Conservation (phyloP, 1,140 invertebrate species). For the Rhopalosiphum maidis region DNA sequence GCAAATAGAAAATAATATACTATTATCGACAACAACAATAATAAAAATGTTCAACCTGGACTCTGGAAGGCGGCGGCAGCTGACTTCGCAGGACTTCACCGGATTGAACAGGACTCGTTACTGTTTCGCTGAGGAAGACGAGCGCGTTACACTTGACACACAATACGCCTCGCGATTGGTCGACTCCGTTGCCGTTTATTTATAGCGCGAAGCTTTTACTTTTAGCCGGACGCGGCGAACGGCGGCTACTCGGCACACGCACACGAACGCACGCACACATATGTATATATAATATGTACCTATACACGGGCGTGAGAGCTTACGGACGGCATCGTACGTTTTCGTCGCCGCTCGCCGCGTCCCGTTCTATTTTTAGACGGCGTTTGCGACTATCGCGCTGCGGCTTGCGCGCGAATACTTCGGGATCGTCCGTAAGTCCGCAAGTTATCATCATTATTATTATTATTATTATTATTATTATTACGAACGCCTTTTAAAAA, state of each 20-base stretch:
- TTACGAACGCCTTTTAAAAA: no score
- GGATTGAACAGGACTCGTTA: slow-evolving; percentile 40
- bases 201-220: slow-evolving; percentile 48
- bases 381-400: neutral
- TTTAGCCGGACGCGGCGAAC: slow-evolving; percentile 35
- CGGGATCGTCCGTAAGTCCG: neutral
- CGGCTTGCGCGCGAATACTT: neutral
- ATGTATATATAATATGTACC: neutral
- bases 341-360: neutral
- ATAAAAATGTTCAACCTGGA: slow-evolving; percentile 26
- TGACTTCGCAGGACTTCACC: slow-evolving; percentile 44
- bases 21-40: neutral
- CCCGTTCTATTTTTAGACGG: slow-evolving; percentile 2
- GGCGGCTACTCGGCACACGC: neutral
- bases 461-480: neutral
- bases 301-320: neutral
- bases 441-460: neutral
- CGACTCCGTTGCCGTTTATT: neutral
- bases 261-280: no score
- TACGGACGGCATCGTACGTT: neutral
- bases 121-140: slow-evolving; percentile 25
- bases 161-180: slow-evolving; percentile 40
- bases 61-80: neutral
- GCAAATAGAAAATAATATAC: neutral
- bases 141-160: slow-evolving; percentile 3